Evolutionary conservation across 2,113 vertebrate species (phyloP).

Genomic region (Labrus mixtus): DNA sequence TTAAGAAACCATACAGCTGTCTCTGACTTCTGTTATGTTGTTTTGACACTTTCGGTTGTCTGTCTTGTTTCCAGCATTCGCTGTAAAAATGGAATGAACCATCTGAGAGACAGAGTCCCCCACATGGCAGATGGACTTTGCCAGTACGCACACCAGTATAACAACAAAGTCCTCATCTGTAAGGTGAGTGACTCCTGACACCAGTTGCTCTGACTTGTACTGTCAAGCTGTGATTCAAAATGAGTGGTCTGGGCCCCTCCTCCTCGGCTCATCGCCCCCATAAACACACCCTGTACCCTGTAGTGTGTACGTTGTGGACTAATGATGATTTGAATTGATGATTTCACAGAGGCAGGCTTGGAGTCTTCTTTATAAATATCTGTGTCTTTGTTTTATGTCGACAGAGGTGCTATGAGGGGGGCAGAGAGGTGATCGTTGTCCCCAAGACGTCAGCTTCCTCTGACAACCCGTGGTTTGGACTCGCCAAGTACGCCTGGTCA

Average conservation of each 20-base stretch:
- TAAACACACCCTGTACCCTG: no score
- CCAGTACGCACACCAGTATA: conserved; percentile 86
- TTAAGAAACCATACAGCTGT: not conserved
- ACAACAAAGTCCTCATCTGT: conserved; percentile 89
- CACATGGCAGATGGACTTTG: conserved; percentile 86
- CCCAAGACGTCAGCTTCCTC: conserved; percentile 86
- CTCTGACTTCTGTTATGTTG: not conserved
- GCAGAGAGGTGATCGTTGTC: conserved; percentile 84
- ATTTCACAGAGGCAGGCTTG: no score
- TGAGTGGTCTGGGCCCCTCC: no score
- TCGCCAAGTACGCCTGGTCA: conserved; percentile 88
- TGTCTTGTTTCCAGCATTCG: conserved; percentile 73
- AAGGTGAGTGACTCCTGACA: conserved; percentile 75
- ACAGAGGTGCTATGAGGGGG: conserved; percentile 86
- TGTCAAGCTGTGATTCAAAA: not conserved
- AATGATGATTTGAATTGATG: no score
- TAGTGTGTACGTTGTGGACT: no score
- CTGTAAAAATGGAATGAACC: conserved; percentile 89
- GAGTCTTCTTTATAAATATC: not conserved
- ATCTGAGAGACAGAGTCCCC: conserved; percentile 83
- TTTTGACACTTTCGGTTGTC: not conserved
- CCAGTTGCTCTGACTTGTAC: not conserved
- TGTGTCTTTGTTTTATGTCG: conserved; percentile 3
- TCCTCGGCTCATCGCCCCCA: no score
- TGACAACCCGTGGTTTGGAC: conserved; percentile 86